Evolutionary conservation across 1,140 invertebrate species (phyloP).

Genomic region (Cydia splendana): DNA sequence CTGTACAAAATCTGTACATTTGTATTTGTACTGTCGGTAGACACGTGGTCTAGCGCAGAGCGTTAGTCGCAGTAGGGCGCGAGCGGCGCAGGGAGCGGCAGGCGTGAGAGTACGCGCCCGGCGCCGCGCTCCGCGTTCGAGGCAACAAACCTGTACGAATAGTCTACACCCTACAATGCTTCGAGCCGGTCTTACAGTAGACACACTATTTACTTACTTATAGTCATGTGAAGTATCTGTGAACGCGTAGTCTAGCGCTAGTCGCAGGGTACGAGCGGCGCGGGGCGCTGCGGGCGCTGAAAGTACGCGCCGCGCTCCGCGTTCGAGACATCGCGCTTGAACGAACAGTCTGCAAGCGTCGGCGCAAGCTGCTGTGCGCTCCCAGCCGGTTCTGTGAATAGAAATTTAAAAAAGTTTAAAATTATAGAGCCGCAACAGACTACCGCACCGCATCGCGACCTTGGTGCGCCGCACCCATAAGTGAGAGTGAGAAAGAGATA

Average conservation of each 20-base stretch:
- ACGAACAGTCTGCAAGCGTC: constrained; percentile 60
- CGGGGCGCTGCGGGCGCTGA: constrained; percentile 60
- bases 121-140: constrained; percentile 62
- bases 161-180: constrained; percentile 43
- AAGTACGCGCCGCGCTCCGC: constrained; percentile 62
- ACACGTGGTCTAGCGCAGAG: constrained; percentile 63
- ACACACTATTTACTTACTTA: constrained; percentile 49
- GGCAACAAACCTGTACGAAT: constrained; percentile 60
- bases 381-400: constrained; percentile 59
- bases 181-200: no score
- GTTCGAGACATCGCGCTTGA: constrained; percentile 62
- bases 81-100: constrained; percentile 49
- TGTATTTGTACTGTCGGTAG: no score
- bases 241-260: constrained; percentile 69
- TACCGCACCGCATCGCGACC: no score
- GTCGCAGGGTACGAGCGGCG: constrained; percentile 56
- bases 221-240: constrained; percentile 69
- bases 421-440: no score
- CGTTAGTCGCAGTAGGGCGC: constrained; percentile 58
- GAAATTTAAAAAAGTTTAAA: neutral
- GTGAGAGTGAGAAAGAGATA: no score
- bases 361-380: constrained; percentile 60
- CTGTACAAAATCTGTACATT: no score
- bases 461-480: no score
- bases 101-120: constrained; percentile 58